Base-by-base conservation (phyloP, 2,797 vertebrate genomes). In the Xerus rutilus region DNA sequence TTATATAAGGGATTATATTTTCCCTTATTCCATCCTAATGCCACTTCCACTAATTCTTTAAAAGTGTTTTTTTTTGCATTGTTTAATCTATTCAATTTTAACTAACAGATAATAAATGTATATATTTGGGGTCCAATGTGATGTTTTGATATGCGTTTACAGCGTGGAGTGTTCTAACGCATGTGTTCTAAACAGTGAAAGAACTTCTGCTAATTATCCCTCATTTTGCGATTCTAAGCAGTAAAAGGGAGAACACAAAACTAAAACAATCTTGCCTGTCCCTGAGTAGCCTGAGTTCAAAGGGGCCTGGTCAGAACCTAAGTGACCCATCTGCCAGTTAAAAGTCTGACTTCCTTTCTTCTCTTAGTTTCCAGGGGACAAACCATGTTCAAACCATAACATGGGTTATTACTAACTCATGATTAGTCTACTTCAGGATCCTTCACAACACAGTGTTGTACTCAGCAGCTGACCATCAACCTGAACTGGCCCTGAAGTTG, bases 291-390 rank as follows among this genome's bases (percentile, higher is more conserved):
- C 18, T 2, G 17, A 74, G 35, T 73, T 69, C 43, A 57, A 49
- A 77, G 1, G 2, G 35, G 49, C 9, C n/a, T 35, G 43, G 6
- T 85, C 11, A 57, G 74, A 77, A 69, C 30, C 49, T 20, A 85
- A 62, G 23, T 7, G 39, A 49, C 39, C 43, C 28, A 28, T 70
- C 47, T n/a, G 30, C 30, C 49, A 21, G 30, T 72, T 43, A 74
- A 57, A 84, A 91, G 39, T 73, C 86, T 21, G 62, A 47, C 72
- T 90, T 92, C 47, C 43, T 47, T 7, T 95, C 39, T 86, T 64
- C 67, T 91, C 23, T 59, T 67, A 20, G 30, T 69, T 32, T 23
- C 11, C 21, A 20, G 32, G 30, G 30, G 5, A 23, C 82, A 39
- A 52, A 49, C 14, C 57, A 70, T 1, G 1, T 20, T 76, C 81